Evolutionary conservation across 1,140 invertebrate species (phyloP), one percentile per base, ranked within the genome.

Genomic region (Drosophila guanche): DNA sequence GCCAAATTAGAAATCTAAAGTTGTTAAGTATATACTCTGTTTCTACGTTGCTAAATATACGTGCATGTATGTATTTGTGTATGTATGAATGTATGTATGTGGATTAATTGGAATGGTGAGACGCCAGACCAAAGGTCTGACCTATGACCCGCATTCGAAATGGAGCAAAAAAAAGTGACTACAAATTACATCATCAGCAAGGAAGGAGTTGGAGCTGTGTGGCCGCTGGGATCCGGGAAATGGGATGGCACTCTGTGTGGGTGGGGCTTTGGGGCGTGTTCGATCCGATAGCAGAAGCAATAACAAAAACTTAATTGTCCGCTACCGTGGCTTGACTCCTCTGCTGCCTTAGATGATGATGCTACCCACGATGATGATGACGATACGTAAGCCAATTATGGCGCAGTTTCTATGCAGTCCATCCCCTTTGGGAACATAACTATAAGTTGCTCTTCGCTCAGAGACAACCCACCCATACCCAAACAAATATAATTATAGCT

Each of bases 311-410:
- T 65, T 80, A 86, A 84, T 86, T 84, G 67, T 66, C 66, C 47
- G 81, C 65, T 80, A 86, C 72, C 50, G 69, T 48, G 52, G 46
- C 53, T 57, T 53, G 51, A 16, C 43, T 46, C 16, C 10, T 0
- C 7, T n/a, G n/a, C 6, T 14, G 12, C 4, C n/a, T n/a, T n/a
- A n/a, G 12, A 5, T 27, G 25, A 53, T 61, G 53, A 25, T 43
- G 51, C 16, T 20, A 20, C 16, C 16, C 16, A 33, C 50, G 74
- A 55, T 50, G 47, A 42, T 55, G 54, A 70, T 47, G 58, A 53
- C 47, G 58, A 75, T 79, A 69, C 72, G 77, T 88, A 69, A 70
- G 81, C 77, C 77, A 86, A 86, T 88, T 88, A 86, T 70, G 81
- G 81, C 81, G 81, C 76, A 86, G 81, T 86, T 53, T 51, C 66